Evolutionary conservation across 2,797 vertebrate genomes (phyloP).

Genomic region (Sebastolobus altivelis): DNA sequence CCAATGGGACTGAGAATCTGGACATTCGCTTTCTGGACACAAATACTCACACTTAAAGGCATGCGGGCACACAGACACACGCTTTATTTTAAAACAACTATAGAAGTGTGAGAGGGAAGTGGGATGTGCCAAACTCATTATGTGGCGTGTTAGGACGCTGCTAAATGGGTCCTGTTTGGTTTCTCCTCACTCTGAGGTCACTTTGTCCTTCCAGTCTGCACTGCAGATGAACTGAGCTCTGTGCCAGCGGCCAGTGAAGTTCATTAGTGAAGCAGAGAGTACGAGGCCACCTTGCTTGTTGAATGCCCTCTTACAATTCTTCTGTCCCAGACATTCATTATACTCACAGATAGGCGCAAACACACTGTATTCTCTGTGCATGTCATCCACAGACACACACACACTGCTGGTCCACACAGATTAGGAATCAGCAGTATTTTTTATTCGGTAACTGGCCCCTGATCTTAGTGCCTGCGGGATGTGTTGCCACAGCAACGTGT

Average conservation of each 20-base stretch:
- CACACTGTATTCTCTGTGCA: conserved; percentile 39
- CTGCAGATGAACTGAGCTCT: conserved; percentile 65
- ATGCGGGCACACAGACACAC: conserved; percentile 38
- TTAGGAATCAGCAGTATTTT: conserved; percentile 68
- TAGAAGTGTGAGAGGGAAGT: conserved; percentile 51
- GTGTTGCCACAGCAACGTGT: conserved; percentile 75
- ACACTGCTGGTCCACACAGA: conserved; percentile 50
- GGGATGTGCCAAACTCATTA: conserved; percentile 64
- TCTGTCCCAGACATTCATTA: conserved; percentile 62
- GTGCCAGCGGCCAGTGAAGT: conserved; percentile 66
- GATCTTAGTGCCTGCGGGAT: conserved; percentile 63
- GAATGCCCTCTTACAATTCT: conserved; percentile 56
- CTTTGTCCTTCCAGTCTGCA: conserved; percentile 69
- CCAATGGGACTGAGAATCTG: conserved; percentile 66
- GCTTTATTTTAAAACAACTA: conserved; percentile 68
- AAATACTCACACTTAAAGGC: conserved; percentile 47
- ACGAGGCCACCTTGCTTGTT: conserved; percentile 70
- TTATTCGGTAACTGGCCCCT: conserved; percentile 67
- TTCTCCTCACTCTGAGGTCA: conserved; percentile 67
- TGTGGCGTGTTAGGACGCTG: conserved; percentile 52
- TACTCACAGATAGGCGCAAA: conserved; percentile 51
- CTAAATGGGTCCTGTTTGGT: conserved; percentile 64
- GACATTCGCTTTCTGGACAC: conserved; percentile 61
- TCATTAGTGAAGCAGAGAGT: conserved; percentile 76
- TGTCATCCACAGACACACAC: conserved; percentile 37